phyloP scores from a whole-genome alignment of 2,113 vertebrate genomes.

The Petrocephalus microphthalmus region DNA sequence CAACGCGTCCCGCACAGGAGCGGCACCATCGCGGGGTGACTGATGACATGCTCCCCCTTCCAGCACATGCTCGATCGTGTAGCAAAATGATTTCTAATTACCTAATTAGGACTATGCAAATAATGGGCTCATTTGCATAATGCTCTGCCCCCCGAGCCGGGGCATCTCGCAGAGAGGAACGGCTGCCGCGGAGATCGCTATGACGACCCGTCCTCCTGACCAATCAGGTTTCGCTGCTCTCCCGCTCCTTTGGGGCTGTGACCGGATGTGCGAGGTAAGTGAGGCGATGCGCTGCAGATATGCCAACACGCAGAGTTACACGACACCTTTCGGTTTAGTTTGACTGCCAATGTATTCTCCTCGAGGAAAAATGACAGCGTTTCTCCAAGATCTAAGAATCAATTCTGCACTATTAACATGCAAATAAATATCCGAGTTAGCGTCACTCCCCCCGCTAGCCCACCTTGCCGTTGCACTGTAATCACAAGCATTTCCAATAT shows the following conservation, averaged over 20 bases:
- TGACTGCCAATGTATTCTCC: neutral
- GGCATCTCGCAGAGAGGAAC: slow-evolving; percentile 36
- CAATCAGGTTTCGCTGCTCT: neutral
- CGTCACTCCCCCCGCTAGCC: neutral
- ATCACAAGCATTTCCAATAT: slow-evolving; percentile 3
- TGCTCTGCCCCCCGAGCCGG: slow-evolving; percentile 53
- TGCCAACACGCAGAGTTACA: neutral
- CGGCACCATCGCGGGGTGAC: slow-evolving; percentile 42
- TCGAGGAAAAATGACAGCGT: neutral
- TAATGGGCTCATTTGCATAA: slow-evolving; percentile 68
- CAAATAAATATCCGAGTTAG: neutral
- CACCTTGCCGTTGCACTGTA: neutral
- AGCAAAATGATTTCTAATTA: slow-evolving; percentile 84
- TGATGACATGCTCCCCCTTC: slow-evolving; percentile 59
- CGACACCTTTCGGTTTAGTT: neutral
- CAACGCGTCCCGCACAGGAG: neutral
- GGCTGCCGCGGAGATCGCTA: no score
- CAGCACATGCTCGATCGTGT: slow-evolving; percentile 71
- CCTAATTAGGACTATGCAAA: slow-evolving; percentile 84
- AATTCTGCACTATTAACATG: neutral
- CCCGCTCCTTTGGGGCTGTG: neutral
- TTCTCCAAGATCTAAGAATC: neutral
- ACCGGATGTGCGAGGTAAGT: neutral
- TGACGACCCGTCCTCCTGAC: neutral
- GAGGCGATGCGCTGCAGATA: neutral